phyloP scores from a whole-genome alignment of 2,888 invertebrate species.

The Parascotia fuliginaria region DNA sequence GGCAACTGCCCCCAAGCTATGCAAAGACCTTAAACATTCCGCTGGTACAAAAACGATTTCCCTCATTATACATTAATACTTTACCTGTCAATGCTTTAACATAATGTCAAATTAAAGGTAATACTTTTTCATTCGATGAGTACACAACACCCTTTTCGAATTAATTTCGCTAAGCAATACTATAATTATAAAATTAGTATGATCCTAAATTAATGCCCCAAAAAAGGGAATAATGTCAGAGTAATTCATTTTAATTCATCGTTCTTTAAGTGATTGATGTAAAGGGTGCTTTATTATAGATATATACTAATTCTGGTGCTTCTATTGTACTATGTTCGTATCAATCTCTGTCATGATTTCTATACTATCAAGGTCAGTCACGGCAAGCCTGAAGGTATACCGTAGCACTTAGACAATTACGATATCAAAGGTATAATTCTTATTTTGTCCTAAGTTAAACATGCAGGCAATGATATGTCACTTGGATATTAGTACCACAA shows the following conservation, averaged over 20 bases:
- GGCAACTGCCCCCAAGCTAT: too few species aligned
- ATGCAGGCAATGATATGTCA: too few species aligned
- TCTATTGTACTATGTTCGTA: neutral
- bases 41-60: too few species aligned
- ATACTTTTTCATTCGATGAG: neutral
- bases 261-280: neutral
- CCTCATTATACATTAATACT: too few species aligned
- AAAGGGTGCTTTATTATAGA: neutral
- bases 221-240: neutral
- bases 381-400: too few species aligned
- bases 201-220: neutral
- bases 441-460: too few species aligned
- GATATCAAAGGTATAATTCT: too few species aligned
- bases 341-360: neutral
- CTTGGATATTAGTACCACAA: too few species aligned
- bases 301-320: neutral
- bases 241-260: neutral
- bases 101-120: neutral
- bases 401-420: too few species aligned
- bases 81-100: neutral
- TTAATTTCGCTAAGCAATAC: conserved; percentile 2
- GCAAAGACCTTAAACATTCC: too few species aligned
- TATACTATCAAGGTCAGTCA: too few species aligned
- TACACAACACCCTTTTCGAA: neutral
- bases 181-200: neutral